Evolutionary conservation across 2,797 vertebrate species (phyloP).

Genomic region (Mallotus villosus): DNA sequence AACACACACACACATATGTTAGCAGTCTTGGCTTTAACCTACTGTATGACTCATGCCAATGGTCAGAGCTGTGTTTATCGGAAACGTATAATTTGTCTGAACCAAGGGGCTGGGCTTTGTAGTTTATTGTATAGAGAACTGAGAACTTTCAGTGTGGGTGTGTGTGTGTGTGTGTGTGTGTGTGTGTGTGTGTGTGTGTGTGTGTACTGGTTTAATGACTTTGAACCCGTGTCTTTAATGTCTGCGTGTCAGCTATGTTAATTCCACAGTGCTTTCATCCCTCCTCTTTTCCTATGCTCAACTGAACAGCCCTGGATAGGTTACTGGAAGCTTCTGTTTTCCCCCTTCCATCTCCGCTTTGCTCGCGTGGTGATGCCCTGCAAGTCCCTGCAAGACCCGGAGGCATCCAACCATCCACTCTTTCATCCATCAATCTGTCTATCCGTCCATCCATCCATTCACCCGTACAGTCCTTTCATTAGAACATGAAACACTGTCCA

Average conservation of each 20-base stretch:
- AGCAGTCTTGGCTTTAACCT: conserved; percentile 48
- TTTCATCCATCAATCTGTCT: conserved; percentile 64
- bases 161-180: conserved; percentile 3
- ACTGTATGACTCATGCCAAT: conserved; percentile 57
- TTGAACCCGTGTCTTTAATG: background rate
- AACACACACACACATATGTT: conserved; percentile 37
- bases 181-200: conserved; percentile 3
- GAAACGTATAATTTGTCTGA: conserved; percentile 57
- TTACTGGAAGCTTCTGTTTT: conserved; percentile 30
- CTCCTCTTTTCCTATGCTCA: background rate
- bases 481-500: background rate
- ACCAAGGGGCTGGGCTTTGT: conserved; percentile 33
- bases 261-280: background rate
- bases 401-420: conserved; percentile 38
- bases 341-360: conserved; percentile 30
- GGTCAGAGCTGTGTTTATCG: conserved; percentile 48
- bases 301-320: conserved; percentile 43
- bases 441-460: conserved; percentile 30
- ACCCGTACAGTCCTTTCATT: conserved; percentile 34
- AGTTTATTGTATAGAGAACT: conserved; percentile 24
- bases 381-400: conserved; percentile 68
- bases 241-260: background rate
- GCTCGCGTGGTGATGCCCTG: conserved; percentile 44
- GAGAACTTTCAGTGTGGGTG: background rate
- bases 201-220: conserved; percentile 3